Percentiles rank a stretch among this genome's conserved stretches.
Evolutionary conservation across 2,797 vertebrate species (phyloP).

Genomic region (Sternarchorhynchus goeldii): DNA sequence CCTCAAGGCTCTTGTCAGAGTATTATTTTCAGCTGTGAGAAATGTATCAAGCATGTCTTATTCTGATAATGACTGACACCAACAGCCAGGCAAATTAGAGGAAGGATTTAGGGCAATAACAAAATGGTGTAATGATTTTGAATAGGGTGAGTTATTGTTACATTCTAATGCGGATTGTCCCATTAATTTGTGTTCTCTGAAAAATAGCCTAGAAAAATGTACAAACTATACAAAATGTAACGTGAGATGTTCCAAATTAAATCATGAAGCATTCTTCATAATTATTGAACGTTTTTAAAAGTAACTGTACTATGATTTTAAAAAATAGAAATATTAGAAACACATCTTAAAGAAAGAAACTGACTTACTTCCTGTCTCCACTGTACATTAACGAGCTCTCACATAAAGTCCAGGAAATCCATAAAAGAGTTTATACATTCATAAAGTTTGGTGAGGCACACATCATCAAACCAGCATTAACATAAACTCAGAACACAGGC

Average conservation of each 20-base stretch:
- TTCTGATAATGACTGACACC: constrained; percentile 46
- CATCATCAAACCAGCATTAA: constrained; percentile 50
- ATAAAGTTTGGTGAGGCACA: constrained; percentile 30
- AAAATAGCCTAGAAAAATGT: not conserved
- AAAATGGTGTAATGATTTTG: constrained; percentile 50
- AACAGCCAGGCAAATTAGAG: constrained; percentile 45
- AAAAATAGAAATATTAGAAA: not conserved
- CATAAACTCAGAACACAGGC: constrained; percentile 48
- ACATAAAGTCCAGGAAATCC: constrained; percentile 42
- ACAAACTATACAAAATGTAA: not conserved
- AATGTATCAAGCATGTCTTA: constrained; percentile 55
- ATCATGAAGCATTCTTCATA: not conserved
- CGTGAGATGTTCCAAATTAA: not conserved
- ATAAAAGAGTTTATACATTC: constrained; percentile 44
- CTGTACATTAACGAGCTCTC: constrained; percentile 29
- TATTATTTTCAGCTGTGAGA: constrained; percentile 47
- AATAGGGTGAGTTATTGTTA: constrained; percentile 37
- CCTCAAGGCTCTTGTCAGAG: constrained; percentile 58
- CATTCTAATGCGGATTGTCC: constrained; percentile 26
- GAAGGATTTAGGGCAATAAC: constrained; percentile 45
- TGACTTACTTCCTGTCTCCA: constrained; percentile 9
- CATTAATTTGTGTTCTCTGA: not conserved
- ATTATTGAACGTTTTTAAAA: not conserved
- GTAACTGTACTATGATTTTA: not conserved
- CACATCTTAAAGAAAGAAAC: constrained; percentile 3